Evolutionary conservation across 92 coral and sea anemone genomes (phyloP), one percentile per base, ranked within the genome.

Genomic region (Plumapathes pennacea): DNA sequence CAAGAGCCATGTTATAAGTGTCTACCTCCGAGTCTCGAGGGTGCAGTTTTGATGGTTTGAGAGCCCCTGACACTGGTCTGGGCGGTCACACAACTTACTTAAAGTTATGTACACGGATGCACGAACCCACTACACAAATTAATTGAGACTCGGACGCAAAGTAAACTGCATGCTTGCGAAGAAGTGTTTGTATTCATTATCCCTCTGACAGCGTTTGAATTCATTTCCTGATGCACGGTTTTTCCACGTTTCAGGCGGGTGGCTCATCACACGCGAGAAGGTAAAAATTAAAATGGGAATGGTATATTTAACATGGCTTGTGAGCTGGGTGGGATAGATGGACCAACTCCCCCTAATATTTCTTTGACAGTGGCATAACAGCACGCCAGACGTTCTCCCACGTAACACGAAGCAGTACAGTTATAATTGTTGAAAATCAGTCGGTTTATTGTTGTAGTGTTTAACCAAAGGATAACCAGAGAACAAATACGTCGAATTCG

Each of bases 241-340:
- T 9, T 20, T 58, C 22, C 23, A 59, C 43, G 45, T 59, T 46
- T 34, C 38, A 80, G 85, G 71, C 48, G 48, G 89, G 69, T 67
- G 85, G 85, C 34, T 67, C 89, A 43, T 76, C 55, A 42, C 83
- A 74, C 30, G 71, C 72, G 57, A 72, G 90, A 87, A 87, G 95
- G 95, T 87, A 87, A 45, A 36, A 42, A 42, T 6, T 32, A 24
- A 37, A 27, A 50, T 10, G 21, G 10, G 26, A 32, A 11, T 15
- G 10, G 14, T 29, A 21, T 60, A 29, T 27, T 58, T 25, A 3
- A 29, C 32, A 28, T 24, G 10, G 15, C 21, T 31, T 44, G 17
- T 18, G 29, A 45, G 24, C 26, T 49, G 60, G 49, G 71, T 50
- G 60, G 38, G 17, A 32, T 46, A 23, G 56, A 19, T 21, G 52